These are phyloP conservation scores for Gyrodactylus salaris DNA, from an alignment of 1,140 invertebrate genomes.

Conservation along the genomic window DNA sequence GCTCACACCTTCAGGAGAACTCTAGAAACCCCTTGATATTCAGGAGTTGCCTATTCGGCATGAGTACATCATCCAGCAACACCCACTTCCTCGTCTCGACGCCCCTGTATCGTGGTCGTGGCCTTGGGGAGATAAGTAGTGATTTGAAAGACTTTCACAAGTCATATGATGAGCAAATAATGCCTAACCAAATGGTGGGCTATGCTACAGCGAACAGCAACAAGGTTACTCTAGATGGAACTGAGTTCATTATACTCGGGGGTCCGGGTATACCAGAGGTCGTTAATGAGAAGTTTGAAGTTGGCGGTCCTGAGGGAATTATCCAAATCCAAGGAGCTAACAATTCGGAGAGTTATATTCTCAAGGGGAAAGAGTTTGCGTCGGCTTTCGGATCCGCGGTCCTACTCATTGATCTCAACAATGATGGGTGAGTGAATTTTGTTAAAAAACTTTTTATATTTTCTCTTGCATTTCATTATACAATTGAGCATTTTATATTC, in stretches of 20 bases:
- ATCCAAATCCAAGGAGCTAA: not conserved
- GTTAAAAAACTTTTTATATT: too few species aligned
- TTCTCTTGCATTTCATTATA: not conserved
- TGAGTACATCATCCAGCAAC: not conserved
- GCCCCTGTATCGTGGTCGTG: not conserved
- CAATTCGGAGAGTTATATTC: not conserved
- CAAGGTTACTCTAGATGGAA: not conserved
- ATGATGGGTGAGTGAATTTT: not conserved
- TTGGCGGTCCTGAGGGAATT: not conserved
- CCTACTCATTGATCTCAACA: not conserved
- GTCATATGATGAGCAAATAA: not conserved
- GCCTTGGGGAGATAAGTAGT: not conserved
- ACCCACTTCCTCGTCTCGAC: not conserved
- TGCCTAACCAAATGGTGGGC: not conserved
- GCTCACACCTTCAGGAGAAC: not conserved
- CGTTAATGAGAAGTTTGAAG: not conserved
- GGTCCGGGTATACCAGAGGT: not conserved
- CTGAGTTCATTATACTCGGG: not conserved
- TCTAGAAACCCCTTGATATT: not conserved
- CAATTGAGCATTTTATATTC: not conserved
- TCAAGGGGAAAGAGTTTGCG: not conserved
- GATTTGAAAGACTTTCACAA: not conserved
- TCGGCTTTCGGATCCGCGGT: not conserved
- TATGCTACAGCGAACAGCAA: not conserved
- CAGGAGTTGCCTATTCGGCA: not conserved